These are phyloP conservation scores for Sylvia borin DNA, from an alignment of 2,797 vertebrate species.

Conservation along the genomic window DNA sequence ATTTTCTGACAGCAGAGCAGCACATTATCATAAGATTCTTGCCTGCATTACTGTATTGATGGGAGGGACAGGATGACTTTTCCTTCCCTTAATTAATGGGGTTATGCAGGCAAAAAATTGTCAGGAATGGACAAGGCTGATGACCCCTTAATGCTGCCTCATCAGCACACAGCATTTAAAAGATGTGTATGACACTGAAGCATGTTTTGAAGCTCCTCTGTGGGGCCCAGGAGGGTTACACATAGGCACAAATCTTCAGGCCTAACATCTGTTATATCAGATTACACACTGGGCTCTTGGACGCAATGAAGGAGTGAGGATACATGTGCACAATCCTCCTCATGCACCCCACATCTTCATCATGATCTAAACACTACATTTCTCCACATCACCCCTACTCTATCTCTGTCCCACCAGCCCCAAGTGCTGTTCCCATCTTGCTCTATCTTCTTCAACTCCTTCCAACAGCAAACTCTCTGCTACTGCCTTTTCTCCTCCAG, in stretches of 20 bases:
- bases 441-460: background rate
- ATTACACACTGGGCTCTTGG: background rate
- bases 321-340: background rate
- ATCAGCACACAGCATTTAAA: slow-evolving; percentile 13
- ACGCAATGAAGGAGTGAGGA: background rate
- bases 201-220: background rate
- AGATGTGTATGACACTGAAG: background rate
- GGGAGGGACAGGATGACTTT: background rate
- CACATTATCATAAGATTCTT: background rate
- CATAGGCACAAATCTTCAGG: background rate
- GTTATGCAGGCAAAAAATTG: background rate
- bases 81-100: slow-evolving; percentile 18
- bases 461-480: background rate
- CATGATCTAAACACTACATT: background rate
- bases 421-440: accelerated
- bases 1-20: background rate
- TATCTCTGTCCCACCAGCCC: background rate
- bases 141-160: slow-evolving; percentile 23
- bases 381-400: background rate
- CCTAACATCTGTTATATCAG: background rate
- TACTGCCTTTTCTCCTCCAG: background rate
- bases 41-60: background rate
- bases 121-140: background rate
- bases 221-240: background rate
- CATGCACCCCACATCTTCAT: background rate